Evolutionary conservation across 2,797 vertebrate genomes (phyloP), one percentile per base, ranked within the genome.

Genomic region (Falco cherrug): DNA sequence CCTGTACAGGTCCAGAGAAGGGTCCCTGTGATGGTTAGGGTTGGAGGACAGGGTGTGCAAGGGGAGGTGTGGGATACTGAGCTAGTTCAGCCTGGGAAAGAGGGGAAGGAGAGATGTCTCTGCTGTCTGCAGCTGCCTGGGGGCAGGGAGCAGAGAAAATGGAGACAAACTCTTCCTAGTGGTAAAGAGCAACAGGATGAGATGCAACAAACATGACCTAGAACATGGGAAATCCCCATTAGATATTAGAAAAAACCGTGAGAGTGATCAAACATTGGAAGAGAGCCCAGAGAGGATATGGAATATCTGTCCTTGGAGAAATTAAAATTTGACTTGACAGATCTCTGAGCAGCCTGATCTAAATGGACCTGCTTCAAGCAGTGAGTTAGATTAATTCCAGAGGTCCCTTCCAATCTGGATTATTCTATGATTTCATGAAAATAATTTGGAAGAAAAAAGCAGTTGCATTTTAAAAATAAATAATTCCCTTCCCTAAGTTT

Each of bases 41-140:
- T 9, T 45, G 61, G 56, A 77, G 28, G n/a, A 41, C 5, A 43
- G 33, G 16, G 13, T 3, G 3, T 64, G 45, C 9, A 16, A 29
- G 8, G 7, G 7, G 14, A 56, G 17, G 3, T 31, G 18, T 4
- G 20, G 4, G 8, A 24, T 15, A 6, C 3, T 24, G 31, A 5
- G 6, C 5, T 78, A 25, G 11, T 41, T 71, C 28, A 67, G 8
- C 12, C n/a, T 50, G 28, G 6, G 13, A 20, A 64, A 57, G 19
- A 78, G 48, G 7, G 24, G 7, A 68, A 48, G 5, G 6, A 61
- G 22, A 77, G 11, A 89, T 24, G 2, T 50, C 5, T 11, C 59
- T 71, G 45, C 25, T 50, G 7, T 39, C 47, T 82, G 33, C 37
- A 79, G 25, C 65, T 61, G 29, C 9, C 19, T 76, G 14, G 11